Conservation (phyloP, 2,113 vertebrate genomes). For the Ursus arctos region DNA sequence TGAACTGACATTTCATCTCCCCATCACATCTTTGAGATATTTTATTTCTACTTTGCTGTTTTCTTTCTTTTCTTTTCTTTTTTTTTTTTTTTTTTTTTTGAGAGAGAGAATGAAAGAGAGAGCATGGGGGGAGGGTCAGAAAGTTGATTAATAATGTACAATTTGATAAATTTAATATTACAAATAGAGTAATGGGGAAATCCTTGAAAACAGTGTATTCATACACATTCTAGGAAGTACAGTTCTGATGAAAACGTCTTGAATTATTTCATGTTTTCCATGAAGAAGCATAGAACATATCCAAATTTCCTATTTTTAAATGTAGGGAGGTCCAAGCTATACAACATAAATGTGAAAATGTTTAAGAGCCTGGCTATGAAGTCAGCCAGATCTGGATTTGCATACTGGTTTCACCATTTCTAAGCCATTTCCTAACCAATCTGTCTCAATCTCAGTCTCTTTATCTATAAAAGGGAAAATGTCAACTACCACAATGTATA, state of each 20-base stretch:
- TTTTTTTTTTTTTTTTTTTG: too few relatives aligned
- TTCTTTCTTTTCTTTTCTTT: neutral
- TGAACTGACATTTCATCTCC: neutral
- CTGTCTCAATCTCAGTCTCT: neutral
- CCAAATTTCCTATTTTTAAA: neutral
- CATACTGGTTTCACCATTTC: neutral
- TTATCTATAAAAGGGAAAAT: neutral
- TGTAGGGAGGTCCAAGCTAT: neutral
- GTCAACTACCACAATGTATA: neutral
- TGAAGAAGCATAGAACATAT: neutral
- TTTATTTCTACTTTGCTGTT: neutral
- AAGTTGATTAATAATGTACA: neutral
- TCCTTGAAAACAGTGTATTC: neutral
- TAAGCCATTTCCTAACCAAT: neutral
- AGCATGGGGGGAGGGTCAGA: too few relatives aligned
- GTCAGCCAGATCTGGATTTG: neutral
- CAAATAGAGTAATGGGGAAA: neutral
- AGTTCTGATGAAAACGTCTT: neutral
- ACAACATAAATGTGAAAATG: neutral
- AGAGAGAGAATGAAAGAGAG: too few relatives aligned
- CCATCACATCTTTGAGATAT: neutral
- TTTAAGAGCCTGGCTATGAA: neutral
- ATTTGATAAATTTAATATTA: conserved; percentile 1
- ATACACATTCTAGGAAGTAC: neutral
- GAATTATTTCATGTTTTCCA: neutral